Base-by-base conservation (phyloP, 92 coral and sea anemone species). In the Epizoanthus scotinus region DNA sequence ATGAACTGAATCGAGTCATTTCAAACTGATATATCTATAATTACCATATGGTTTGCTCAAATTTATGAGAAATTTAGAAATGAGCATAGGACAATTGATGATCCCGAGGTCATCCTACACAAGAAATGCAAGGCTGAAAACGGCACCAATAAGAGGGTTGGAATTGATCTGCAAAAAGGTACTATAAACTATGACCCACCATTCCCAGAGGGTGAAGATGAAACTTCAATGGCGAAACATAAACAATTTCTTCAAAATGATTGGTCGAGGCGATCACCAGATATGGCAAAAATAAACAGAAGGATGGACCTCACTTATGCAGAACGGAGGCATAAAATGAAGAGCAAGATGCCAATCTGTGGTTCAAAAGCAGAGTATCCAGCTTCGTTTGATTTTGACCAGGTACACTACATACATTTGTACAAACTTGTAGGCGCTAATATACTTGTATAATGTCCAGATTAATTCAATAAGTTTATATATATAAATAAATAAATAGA, bases 151-250 rank as follows among this genome's bases (percentile, higher is more conserved):
- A 10, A 52, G 38, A 21, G 66, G 9, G 70, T 73, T 60, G 73
- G 68, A n/a, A 36, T 77, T 1, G 74, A 70, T 21, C 52, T 83
- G 3, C 57, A 87, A 19, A 62, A 91, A 40, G 93, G 93, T 4
- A 91, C 82, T 8, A 60, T 92, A 0, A 92, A 89, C 67, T 92
- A 93, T 93, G 90, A 86, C 60, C 93, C 91, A 25, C 92, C 92
- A 10, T 89, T 42, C 63, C 88, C 92, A 63, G 96, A 91, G 44
- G 93, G 93, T 6, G 93, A n/a, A 91, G 44, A 18, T 15, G 6
- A 86, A 77, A 26, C 57, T 24, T n/a, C n/a, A n/a, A n/a, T n/a
- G n/a, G n/a, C n/a, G n/a, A n/a, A n/a, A n/a, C n/a, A n/a, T n/a
- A n/a, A n/a, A n/a, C n/a, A n/a, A n/a, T n/a, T n/a, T n/a, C n/a